Conservation (phyloP, 2,888 invertebrate genomes). For the Julus scanicus region DNA sequence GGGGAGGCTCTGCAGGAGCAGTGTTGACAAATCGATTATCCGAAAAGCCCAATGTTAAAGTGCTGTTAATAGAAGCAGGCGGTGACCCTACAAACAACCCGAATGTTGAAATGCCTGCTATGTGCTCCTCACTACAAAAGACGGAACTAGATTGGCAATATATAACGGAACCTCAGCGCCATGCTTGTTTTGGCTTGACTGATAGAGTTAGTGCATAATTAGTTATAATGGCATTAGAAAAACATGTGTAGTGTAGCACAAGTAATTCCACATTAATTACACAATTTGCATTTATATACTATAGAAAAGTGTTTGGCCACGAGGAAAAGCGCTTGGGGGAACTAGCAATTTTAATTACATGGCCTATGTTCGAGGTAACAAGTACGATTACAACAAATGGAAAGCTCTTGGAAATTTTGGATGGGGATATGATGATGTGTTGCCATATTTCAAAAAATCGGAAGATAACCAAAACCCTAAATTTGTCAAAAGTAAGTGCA, state of each 20-base stretch:
- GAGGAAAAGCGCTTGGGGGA: slow-evolving; percentile 68
- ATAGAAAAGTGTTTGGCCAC: slow-evolving; percentile 57
- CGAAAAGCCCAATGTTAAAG: slow-evolving; percentile 60
- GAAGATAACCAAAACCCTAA: slow-evolving; percentile 62
- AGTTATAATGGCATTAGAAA: not conserved
- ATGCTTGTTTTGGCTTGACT: slow-evolving; percentile 2
- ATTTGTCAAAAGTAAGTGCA: not conserved
- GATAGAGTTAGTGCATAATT: not conserved
- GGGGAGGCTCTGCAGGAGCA: slow-evolving; percentile 87
- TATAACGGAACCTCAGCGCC: not conserved
- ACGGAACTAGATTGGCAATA: slow-evolving; percentile 18
- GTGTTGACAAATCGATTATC: slow-evolving; percentile 83
- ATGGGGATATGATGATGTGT: slow-evolving; percentile 68
- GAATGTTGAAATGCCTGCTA: not conserved
- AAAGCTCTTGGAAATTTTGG: slow-evolving; percentile 66
- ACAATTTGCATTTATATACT: not conserved
- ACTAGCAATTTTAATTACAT: slow-evolving; percentile 68
- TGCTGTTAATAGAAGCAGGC: slow-evolving; percentile 62
- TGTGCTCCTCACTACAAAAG: not conserved
- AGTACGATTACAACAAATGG: slow-evolving; percentile 68
- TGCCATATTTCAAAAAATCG: slow-evolving; percentile 68
- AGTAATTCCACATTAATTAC: too few relatives aligned
- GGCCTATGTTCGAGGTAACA: slow-evolving; percentile 68
- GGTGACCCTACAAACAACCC: slow-evolving; percentile 57
- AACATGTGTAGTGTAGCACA: too few relatives aligned